These are phyloP conservation scores for Standfussiana lucernea DNA, from an alignment of 2,888 invertebrate species.

Conservation along the genomic window DNA sequence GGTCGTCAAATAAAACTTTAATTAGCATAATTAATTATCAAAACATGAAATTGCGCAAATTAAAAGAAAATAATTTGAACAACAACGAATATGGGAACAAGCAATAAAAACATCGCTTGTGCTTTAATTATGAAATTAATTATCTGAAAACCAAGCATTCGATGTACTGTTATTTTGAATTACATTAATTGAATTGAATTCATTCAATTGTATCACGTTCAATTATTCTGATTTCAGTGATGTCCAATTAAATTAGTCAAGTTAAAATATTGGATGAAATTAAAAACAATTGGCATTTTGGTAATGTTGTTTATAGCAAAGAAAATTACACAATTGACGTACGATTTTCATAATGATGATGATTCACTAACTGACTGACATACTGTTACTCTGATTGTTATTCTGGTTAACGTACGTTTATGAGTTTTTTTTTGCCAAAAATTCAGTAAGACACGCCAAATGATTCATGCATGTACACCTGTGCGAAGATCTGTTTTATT, in stretches of 20 bases:
- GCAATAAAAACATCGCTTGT: conserved; percentile 13
- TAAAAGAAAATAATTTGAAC: conserved; percentile 33
- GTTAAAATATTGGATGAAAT: neutral
- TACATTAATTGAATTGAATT: conserved; percentile 43
- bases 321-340: neutral
- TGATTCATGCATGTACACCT: too few species aligned
- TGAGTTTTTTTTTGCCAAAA: too few species aligned
- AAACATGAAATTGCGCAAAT: conserved; percentile 15
- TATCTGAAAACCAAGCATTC: conserved; percentile 44
- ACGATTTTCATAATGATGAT: neutral
- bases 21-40: conserved; percentile 5
- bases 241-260: conserved; percentile 21
- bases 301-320: neutral
- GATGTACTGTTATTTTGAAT: conserved; percentile 41
- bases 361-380: neutral
- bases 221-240: conserved; percentile 35
- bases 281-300: neutral
- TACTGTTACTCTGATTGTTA: neutral
- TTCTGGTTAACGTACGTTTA: too few species aligned
- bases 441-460: too few species aligned
- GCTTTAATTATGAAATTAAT: conserved; percentile 46
- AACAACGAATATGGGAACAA: conserved; percentile 16
- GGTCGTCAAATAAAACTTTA: too few species aligned
- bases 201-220: conserved; percentile 33
- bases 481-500: too few species aligned